Percentiles rank a stretch among this genome's conserved stretches.
Evolutionary conservation across 2,113 vertebrate genomes (phyloP).

Genomic region (Ardeotis arabs): DNA sequence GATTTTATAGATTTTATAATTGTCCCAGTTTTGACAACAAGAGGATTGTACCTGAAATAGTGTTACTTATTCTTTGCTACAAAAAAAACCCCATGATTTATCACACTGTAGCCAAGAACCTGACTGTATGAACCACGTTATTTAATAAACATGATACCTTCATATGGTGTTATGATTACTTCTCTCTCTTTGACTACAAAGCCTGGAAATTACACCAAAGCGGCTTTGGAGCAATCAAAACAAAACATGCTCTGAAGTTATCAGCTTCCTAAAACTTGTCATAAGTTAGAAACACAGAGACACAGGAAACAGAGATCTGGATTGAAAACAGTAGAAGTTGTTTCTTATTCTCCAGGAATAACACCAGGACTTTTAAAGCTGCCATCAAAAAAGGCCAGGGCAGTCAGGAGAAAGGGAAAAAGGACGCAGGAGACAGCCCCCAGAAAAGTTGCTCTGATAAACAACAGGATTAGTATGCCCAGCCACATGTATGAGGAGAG

Average conservation of each 20-base stretch:
- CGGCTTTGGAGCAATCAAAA: neutral
- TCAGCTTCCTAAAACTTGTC: neutral
- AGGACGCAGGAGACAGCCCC: neutral
- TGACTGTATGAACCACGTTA: neutral
- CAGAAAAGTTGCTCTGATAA: neutral
- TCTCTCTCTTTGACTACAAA: neutral
- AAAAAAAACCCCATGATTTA: conserved; percentile 12
- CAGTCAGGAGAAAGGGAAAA: neutral
- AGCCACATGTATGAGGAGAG: neutral
- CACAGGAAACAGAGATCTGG: neutral
- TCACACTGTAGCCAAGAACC: neutral
- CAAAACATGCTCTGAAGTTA: neutral
- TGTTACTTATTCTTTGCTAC: neutral
- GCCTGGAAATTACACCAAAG: neutral
- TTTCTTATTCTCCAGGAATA: neutral
- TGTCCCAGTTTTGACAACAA: neutral
- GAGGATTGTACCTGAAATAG: neutral
- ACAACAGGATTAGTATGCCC: neutral
- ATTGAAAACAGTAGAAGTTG: neutral
- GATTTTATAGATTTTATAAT: neutral
- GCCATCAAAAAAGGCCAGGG: neutral
- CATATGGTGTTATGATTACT: neutral
- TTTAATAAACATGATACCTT: conserved; percentile 10
- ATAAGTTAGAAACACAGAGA: neutral
- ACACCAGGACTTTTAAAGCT: neutral